These are phyloP conservation scores for Branchinecta sandiegonensis DNA, from an alignment of 2,888 invertebrate genomes.

Conservation along the genomic window DNA sequence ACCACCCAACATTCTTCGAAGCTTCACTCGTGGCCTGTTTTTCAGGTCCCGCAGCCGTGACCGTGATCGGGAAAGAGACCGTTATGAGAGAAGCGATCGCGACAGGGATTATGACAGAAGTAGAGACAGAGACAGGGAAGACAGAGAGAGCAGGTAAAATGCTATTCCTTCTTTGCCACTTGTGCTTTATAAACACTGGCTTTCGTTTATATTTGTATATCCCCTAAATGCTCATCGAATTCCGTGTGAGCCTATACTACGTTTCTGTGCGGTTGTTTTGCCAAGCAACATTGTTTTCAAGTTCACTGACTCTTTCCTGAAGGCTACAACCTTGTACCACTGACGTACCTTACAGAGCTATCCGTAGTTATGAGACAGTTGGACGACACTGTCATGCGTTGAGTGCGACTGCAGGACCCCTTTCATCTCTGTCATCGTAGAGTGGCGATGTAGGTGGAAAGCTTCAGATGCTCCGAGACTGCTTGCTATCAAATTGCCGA, in stretches of 20 bases:
- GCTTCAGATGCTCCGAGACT: constrained; percentile 5
- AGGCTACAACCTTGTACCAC: no score
- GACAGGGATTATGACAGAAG: constrained; percentile 46
- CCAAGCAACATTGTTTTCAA: no score
- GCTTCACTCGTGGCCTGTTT: constrained; percentile 44
- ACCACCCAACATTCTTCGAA: no score
- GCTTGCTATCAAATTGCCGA: not conserved
- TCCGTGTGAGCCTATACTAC: no score
- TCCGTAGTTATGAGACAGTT: constrained; percentile 41
- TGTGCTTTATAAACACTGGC: no score
- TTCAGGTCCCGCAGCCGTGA: constrained; percentile 56
- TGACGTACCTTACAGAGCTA: no score
- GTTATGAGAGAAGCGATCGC: constrained; percentile 40
- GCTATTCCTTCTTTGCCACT: constrained; percentile 17
- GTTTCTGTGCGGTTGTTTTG: no score
- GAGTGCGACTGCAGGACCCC: constrained; percentile 67
- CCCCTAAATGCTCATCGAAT: no score
- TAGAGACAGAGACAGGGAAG: constrained; percentile 39
- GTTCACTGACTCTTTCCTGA: no score
- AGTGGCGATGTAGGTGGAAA: constrained; percentile 7
- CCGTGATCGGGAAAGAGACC: constrained; percentile 43
- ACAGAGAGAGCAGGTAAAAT: constrained; percentile 39
- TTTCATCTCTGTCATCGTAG: constrained; percentile 53
- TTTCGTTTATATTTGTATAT: no score
- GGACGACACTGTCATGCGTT: constrained; percentile 44